Conservation (phyloP, 1,140 invertebrate genomes). For the Antheraea mylitta region DNA sequence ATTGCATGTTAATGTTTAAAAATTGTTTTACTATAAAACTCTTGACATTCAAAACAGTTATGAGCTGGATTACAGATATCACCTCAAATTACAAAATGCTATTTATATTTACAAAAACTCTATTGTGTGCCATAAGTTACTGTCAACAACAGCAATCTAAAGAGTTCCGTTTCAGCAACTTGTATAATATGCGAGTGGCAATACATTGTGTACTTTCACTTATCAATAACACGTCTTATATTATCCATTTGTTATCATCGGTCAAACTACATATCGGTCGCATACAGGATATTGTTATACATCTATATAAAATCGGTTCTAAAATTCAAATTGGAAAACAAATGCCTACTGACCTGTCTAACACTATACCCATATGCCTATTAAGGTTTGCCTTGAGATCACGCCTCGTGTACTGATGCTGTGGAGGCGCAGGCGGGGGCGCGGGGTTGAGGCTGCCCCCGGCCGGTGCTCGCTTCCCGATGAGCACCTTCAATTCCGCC, state of each 20-base stretch:
- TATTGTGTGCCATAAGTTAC: not conserved
- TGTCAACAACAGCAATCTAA: not conserved
- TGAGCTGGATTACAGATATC: too few relatives aligned
- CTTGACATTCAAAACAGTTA: too few relatives aligned
- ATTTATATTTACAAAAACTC: too few relatives aligned
- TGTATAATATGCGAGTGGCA: not conserved
- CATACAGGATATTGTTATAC: not conserved
- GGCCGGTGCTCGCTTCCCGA: conserved; percentile 68
- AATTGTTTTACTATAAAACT: too few relatives aligned
- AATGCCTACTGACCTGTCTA: conserved; percentile 69
- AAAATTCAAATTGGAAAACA: conserved; percentile 1
- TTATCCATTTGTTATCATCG: not conserved
- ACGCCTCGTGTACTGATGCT: conserved; percentile 64
- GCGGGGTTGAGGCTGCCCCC: conserved; percentile 40
- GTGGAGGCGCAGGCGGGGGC: conserved; percentile 36
- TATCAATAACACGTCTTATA: conserved; percentile 9
- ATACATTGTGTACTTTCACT: conserved; percentile 9
- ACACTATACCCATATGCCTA: conserved; percentile 75
- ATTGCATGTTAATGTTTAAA: too few relatives aligned
- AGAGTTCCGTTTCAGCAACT: not conserved
- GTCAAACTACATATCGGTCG: not conserved
- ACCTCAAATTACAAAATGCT: too few relatives aligned
- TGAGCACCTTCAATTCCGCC: conserved; percentile 74
- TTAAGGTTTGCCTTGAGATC: conserved; percentile 74
- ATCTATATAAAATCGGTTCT: not conserved